Percentiles rank a stretch among this genome's conserved stretches.
These are phyloP conservation scores for Athalia rosae DNA, from an alignment of 2,888 invertebrate genomes.

Conservation along the genomic window DNA sequence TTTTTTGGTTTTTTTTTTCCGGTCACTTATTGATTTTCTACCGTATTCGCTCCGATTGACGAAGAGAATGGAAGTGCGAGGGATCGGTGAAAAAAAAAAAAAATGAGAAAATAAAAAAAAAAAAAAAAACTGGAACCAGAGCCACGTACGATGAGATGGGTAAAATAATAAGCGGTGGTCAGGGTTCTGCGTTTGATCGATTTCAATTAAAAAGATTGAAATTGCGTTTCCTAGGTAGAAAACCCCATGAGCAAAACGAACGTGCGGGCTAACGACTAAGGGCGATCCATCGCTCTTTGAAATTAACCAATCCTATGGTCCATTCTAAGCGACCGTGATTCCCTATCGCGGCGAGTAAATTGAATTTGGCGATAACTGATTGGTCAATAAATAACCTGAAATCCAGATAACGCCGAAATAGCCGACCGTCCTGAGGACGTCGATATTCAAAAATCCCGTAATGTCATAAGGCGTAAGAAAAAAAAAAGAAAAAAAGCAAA, in stretches of 20 bases:
- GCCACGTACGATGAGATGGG: neutral
- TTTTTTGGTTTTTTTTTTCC: neutral
- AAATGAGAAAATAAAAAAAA: neutral
- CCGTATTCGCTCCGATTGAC: too few relatives aligned
- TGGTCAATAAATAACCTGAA: slow-evolving; percentile 40
- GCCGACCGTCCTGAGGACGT: slow-evolving; percentile 7
- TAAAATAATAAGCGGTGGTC: slow-evolving; percentile 29
- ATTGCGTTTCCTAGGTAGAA: slow-evolving; percentile 39
- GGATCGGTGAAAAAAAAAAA: neutral
- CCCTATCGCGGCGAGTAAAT: slow-evolving; percentile 40
- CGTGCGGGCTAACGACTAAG: slow-evolving; percentile 6
- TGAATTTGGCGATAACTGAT: slow-evolving; percentile 43
- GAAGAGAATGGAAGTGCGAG: neutral
- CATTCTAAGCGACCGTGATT: slow-evolving; percentile 42
- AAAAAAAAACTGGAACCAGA: neutral
- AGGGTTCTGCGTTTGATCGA: slow-evolving; percentile 39
- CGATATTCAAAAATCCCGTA: slow-evolving; percentile 11
- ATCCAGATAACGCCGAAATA: slow-evolving; percentile 38
- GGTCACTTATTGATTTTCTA: neutral
- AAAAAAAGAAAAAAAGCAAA: neutral
- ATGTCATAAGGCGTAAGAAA: neutral
- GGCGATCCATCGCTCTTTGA: slow-evolving; percentile 35
- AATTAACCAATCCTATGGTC: slow-evolving; percentile 43
- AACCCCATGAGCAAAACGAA: slow-evolving; percentile 2
- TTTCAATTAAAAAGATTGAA: slow-evolving; percentile 41